Percentiles rank a stretch among this genome's conserved stretches.
Evolutionary conservation across 2,888 invertebrate genomes (phyloP).

Genomic region (Macaria liturata): DNA sequence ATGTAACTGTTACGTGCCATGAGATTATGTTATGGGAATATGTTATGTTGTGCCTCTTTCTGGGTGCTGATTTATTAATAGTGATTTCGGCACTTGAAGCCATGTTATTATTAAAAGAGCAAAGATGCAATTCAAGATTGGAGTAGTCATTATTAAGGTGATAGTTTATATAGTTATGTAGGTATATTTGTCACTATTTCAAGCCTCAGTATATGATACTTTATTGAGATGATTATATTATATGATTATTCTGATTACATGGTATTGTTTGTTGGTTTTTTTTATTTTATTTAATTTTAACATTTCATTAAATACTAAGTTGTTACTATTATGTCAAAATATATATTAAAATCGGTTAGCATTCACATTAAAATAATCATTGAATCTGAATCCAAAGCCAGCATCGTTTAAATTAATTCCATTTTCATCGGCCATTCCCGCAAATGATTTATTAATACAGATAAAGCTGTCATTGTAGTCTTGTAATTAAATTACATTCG

Average conservation of each 20-base stretch:
- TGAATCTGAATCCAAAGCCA: background rate
- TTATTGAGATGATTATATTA: too few relatives aligned
- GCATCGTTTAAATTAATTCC: slow-evolving; percentile 6
- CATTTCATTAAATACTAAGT: too few relatives aligned
- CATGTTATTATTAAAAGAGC: background rate
- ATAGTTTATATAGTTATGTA: too few relatives aligned
- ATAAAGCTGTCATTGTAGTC: slow-evolving; percentile 5
- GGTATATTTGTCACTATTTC: too few relatives aligned
- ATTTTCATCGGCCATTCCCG: background rate
- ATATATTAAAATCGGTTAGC: background rate
- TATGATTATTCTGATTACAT: too few relatives aligned
- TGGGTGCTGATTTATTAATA: slow-evolving; percentile 15
- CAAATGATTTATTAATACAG: slow-evolving; percentile 12
- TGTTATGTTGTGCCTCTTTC: slow-evolving; percentile 21
- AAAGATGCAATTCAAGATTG: too few relatives aligned
- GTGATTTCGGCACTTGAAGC: slow-evolving; percentile 3
- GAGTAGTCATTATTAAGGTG: too few relatives aligned
- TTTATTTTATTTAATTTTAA: too few relatives aligned
- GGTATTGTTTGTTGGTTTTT: too few relatives aligned
- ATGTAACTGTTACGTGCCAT: slow-evolving; percentile 40
- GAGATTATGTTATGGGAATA: slow-evolving; percentile 33
- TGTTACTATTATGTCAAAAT: too few relatives aligned
- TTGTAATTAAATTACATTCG: slow-evolving; percentile 6
- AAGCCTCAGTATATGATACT: too few relatives aligned
- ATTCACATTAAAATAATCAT: background rate